phyloP scores from a whole-genome alignment of 2,113 vertebrate species.

The Columba janthina region DNA sequence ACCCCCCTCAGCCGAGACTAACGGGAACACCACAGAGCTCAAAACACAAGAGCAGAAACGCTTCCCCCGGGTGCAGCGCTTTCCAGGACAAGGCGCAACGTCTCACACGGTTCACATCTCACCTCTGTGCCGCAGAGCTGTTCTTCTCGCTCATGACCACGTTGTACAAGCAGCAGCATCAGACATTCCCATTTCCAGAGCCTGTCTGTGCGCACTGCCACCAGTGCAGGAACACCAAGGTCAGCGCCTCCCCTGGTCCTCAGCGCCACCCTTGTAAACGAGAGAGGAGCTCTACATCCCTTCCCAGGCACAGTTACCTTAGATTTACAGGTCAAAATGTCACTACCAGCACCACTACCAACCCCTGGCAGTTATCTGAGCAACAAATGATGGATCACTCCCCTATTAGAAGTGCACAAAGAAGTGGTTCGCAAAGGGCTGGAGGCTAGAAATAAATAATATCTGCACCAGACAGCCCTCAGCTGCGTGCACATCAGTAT shows the following conservation, averaged over 20 bases:
- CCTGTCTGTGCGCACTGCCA: neutral
- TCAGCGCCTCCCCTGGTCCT: neutral
- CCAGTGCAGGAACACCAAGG: accelerated
- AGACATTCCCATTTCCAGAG: neutral
- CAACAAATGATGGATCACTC: neutral
- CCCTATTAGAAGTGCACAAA: neutral
- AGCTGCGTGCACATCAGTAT: neutral
- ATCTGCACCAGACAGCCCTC: neutral
- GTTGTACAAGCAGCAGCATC: neutral
- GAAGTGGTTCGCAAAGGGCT: neutral
- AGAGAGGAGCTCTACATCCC: neutral
- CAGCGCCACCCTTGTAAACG: neutral
- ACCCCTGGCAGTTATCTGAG: neutral
- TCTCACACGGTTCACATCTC: neutral
- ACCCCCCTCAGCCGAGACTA: neutral
- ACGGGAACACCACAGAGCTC: neutral
- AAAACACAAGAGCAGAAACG: neutral
- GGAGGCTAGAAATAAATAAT: neutral
- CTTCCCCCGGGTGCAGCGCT: neutral
- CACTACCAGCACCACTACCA: neutral
- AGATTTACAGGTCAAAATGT: neutral
- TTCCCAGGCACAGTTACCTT: neutral
- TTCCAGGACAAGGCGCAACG: neutral
- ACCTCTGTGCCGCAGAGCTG: neutral
- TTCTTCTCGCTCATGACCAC: neutral